Conservation (phyloP, 2,797 vertebrate genomes). For the Antrozous pallidus region DNA sequence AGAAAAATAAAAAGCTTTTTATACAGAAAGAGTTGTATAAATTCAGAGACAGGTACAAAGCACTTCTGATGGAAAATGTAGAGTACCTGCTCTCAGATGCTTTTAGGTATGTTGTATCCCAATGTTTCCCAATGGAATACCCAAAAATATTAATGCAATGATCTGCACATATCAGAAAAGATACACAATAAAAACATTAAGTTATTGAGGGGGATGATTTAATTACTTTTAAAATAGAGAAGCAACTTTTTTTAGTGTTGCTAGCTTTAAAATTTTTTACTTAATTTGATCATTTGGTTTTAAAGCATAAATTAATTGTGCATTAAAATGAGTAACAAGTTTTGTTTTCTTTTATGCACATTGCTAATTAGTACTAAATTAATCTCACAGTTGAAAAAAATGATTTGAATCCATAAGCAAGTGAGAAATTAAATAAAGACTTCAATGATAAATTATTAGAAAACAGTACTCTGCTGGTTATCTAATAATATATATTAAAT, state of each 20-base stretch:
- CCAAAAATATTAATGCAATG: neutral
- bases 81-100: no score
- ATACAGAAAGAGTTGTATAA: neutral
- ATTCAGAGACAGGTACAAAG: neutral
- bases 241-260: neutral
- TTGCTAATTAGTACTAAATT: neutral
- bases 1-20: neutral
- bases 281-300: conserved; percentile 28
- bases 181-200: neutral
- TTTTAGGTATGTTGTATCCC: neutral
- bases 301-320: neutral
- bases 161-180: neutral
- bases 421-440: conserved; percentile 27
- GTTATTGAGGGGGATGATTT: neutral
- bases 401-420: neutral
- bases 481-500: conserved; percentile 32
- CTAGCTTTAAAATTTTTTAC: neutral
- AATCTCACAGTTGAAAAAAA: conserved; percentile 4
- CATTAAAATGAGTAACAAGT: conserved; percentile 4
- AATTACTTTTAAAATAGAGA: conserved; percentile 6
- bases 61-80: neutral
- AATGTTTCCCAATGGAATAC: neutral
- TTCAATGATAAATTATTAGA: conserved; percentile 20
- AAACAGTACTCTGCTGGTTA: conserved; percentile 7
- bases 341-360: conserved; percentile 5